These are phyloP conservation scores for Phataginus tricuspis DNA, from an alignment of 2,797 vertebrate genomes.

Conservation along the genomic window DNA sequence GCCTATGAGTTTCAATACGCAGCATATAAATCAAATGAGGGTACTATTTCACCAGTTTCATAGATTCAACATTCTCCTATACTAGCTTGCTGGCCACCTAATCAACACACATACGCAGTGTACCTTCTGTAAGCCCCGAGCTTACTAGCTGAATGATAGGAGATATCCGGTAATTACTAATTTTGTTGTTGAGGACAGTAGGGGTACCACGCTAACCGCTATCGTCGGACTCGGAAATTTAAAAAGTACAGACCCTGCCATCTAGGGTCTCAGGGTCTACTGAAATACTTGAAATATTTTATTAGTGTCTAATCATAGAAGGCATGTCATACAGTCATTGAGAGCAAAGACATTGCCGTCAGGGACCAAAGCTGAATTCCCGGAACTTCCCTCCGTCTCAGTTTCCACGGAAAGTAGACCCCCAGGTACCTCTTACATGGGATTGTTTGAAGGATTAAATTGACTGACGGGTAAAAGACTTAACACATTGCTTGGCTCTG, in stretches of 20 bases:
- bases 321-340: not conserved
- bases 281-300: not conserved
- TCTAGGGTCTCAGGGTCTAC: not conserved
- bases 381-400: not conserved
- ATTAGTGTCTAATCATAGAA: slow-evolving; percentile 26
- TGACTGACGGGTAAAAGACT: not conserved
- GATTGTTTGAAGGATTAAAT: not conserved
- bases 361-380: not conserved
- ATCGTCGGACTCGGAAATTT: not conserved
- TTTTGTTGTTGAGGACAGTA: not conserved
- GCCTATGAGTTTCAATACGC: not conserved
- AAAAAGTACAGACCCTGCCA: not conserved
- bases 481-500: not conserved
- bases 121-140: not conserved
- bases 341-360: not conserved
- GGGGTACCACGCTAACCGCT: not conserved
- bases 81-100: not conserved
- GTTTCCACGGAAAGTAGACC: not conserved
- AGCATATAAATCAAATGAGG: not conserved
- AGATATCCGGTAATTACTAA: not conserved
- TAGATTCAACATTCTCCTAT: not conserved
- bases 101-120: not conserved
- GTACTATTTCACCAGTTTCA: not conserved
- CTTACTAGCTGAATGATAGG: not conserved
- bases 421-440: too few relatives aligned